These are phyloP conservation scores for Tanaodytes sp. DNA, from an alignment of 2,888 invertebrate genomes.

Conservation along the genomic window DNA sequence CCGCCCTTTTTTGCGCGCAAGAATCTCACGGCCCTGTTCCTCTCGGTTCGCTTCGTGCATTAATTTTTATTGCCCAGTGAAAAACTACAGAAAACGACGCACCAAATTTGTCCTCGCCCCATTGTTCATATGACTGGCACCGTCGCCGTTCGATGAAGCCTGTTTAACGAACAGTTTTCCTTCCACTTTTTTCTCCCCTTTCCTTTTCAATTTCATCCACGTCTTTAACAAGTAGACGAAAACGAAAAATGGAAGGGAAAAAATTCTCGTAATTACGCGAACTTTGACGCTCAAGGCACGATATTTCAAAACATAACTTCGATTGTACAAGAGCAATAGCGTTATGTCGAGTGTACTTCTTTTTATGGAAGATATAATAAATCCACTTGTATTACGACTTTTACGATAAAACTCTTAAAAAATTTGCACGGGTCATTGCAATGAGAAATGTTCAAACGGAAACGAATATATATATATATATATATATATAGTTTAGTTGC, in stretches of 20 bases:
- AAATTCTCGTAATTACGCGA: conserved; percentile 4
- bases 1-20: conserved; percentile 35
- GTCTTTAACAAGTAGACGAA: conserved; percentile 31
- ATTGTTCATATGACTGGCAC: conserved; percentile 12
- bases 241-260: conserved; percentile 17
- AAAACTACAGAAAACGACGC: conserved; percentile 40
- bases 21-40: conserved; percentile 32
- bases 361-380: background rate
- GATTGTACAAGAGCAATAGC: too few relatives aligned
- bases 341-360: too few relatives aligned
- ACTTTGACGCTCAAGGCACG: conserved; percentile 15
- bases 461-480: too few relatives aligned
- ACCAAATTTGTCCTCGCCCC: conserved; percentile 42
- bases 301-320: conserved; percentile 10
- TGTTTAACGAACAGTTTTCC: conserved; percentile 18
- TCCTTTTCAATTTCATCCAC: conserved; percentile 12
- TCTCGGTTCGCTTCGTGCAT: conserved; percentile 32
- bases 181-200: conserved; percentile 16
- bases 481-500: too few relatives aligned
- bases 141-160: conserved; percentile 38
- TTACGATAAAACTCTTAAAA: background rate
- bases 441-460: too few relatives aligned
- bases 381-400: background rate
- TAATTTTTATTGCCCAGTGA: conserved; percentile 46
- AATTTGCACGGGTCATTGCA: too few relatives aligned